These are phyloP conservation scores for Mesocentrotus franciscanus DNA, from an alignment of 53 echinoderm and acorn worm species.

Conservation along the genomic window DNA sequence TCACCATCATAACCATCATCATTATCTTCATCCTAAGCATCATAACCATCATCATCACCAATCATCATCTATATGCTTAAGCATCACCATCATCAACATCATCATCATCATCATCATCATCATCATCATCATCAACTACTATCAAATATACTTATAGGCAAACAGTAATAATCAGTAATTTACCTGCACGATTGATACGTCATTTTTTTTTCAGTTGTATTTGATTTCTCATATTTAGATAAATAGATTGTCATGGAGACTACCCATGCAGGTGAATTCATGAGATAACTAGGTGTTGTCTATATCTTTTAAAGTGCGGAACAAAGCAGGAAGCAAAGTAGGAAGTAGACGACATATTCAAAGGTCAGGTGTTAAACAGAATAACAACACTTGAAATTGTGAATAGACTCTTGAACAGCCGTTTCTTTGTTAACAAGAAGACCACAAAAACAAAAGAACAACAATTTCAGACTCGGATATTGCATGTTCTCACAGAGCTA, in stretches of 20 bases:
- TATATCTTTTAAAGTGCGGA: conserved; percentile 21
- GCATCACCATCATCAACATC: too few relatives aligned
- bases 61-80: too few relatives aligned
- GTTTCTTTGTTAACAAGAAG: neutral
- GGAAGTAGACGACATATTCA: conserved; percentile 13
- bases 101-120: too few relatives aligned
- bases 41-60: too few relatives aligned
- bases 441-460: neutral
- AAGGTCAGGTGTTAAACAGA: conserved; percentile 25
- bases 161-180: neutral
- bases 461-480: neutral
- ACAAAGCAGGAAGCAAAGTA: conserved; percentile 26
- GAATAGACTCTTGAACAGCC: neutral
- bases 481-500: too few relatives aligned
- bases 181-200: neutral
- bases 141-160: too few relatives aligned
- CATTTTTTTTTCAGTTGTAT: neutral
- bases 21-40: too few relatives aligned
- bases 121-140: neutral
- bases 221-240: neutral
- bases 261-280: neutral
- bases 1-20: too few relatives aligned
- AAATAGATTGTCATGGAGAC: neutral
- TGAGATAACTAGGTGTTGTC: neutral
- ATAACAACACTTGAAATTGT: neutral